Percentiles rank a stretch among this genome's conserved stretches.
phyloP scores from a whole-genome alignment of 2,797 vertebrate species.

The Pseudotriccus pelzelni region DNA sequence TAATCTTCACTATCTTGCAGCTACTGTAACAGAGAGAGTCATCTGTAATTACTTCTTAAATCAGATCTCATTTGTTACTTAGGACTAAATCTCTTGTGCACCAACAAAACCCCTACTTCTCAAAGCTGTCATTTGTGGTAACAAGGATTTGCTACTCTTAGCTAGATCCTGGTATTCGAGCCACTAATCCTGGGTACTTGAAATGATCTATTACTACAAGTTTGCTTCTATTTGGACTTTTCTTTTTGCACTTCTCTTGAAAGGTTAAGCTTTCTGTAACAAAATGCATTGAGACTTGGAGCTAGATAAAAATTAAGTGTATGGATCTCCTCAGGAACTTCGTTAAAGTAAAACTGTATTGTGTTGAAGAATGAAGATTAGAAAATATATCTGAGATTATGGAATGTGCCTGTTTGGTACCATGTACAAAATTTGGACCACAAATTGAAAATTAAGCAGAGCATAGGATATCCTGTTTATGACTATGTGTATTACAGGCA shows the following conservation, averaged over 20 bases:
- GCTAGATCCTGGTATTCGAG: neutral
- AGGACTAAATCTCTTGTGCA: conserved; percentile 4
- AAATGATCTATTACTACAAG: neutral
- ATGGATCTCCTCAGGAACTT: neutral
- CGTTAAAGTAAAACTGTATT: neutral
- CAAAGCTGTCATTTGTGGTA: neutral
- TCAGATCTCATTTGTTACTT: conserved; percentile 39
- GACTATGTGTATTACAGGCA: neutral
- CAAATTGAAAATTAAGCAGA: neutral
- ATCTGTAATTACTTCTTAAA: conserved; percentile 50
- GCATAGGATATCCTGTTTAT: neutral
- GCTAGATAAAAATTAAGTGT: neutral
- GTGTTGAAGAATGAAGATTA: neutral
- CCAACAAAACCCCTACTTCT: neutral
- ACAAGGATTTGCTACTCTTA: neutral
- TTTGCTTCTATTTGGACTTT: neutral
- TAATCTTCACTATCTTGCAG: conserved; percentile 14
- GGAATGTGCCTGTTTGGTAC: neutral
- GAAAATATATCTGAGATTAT: neutral
- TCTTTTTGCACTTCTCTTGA: neutral
- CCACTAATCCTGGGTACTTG: neutral
- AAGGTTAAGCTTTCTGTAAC: neutral
- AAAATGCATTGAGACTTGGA: neutral
- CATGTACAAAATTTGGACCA: neutral
- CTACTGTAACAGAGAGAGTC: conserved; percentile 10